These are phyloP conservation scores for Ormyrus rosae DNA, from an alignment of 2,888 invertebrate species.

Conservation along the genomic window DNA sequence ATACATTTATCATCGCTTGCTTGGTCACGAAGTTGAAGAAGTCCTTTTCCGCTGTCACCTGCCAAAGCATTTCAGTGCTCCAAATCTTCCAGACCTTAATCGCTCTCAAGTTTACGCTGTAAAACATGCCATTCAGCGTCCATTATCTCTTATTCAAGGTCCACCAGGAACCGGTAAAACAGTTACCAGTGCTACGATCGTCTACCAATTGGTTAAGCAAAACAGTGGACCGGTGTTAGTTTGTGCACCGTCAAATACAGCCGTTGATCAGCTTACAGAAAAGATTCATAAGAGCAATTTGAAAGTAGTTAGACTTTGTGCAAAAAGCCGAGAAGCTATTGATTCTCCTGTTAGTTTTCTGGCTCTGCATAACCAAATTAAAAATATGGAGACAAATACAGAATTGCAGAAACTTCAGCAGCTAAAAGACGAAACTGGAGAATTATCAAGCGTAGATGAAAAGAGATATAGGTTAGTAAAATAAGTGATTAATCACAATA, in stretches of 20 bases:
- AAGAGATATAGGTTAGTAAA: slow-evolving; percentile 85
- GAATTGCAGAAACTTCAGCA: slow-evolving; percentile 97
- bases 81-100: slow-evolving; percentile 97
- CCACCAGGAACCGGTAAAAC: slow-evolving; percentile 99
- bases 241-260: slow-evolving; percentile 96
- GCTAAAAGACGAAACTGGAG: slow-evolving; percentile 98
- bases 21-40: slow-evolving; percentile 97
- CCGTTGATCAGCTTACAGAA: slow-evolving; percentile 98
- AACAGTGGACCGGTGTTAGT: slow-evolving; percentile 96
- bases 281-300: slow-evolving; percentile 98
- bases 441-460: slow-evolving; percentile 96
- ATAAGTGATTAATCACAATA: neutral
- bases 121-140: slow-evolving; percentile 97
- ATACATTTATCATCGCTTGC: slow-evolving; percentile 96
- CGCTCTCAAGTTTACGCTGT: slow-evolving; percentile 98
- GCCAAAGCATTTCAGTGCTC: slow-evolving; percentile 98
- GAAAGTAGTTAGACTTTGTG: slow-evolving; percentile 94
- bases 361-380: slow-evolving; percentile 97
- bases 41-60: slow-evolving; percentile 92
- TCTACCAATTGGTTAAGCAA: slow-evolving; percentile 98
- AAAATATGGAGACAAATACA: slow-evolving; percentile 94
- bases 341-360: slow-evolving; percentile 98
- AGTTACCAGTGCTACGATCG: slow-evolving; percentile 99
- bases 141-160: slow-evolving; percentile 97
- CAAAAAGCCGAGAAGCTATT: slow-evolving; percentile 98